Base-by-base conservation (phyloP, 2,797 vertebrate genomes). In the Sebastes iracundus region DNA sequence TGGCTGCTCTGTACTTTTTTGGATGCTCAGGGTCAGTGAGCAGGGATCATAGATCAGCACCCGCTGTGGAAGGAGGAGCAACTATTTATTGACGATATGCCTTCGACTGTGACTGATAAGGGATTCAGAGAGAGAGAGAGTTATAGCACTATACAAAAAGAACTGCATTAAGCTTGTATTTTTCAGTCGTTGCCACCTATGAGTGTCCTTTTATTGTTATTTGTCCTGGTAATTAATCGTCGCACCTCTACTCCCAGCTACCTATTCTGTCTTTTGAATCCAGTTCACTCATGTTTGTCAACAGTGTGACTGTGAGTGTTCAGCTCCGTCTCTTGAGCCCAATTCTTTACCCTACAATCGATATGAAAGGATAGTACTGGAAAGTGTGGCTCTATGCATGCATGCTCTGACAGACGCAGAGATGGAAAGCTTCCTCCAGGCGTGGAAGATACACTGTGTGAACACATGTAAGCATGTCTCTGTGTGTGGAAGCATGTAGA, bases 291-390 rank as follows among this genome's bases (percentile, higher is more conserved):
- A 20, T 88, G 87, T 91, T 88, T 87, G 89, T 90, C 88, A 85
- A 83, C 90, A 81, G 65, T n/a, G 78, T 81, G 83, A 90, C 74
- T 64, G 35, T 16, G 79, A 85, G 84, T 71, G 69, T 80, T 82
- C 64, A 35, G 62, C 77, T 71, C 6, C 28, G 2, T 91, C 90
- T 83, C 87, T 69, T 38, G 87, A 88, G 91, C 35, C 85, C 68
- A 67, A 82, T 88, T 91, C 86, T 89, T 88, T 75, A 88, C 77
- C 69, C 79, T 53, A 60, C 60, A 66, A 91, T 92, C 88, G n/a
- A 91, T 93, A 70, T 64, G 71, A 82, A 75, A 77, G 81, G 78
- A 82, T 58, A 28, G 73, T 68, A 77, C 77, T 35, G 60, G 74
- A 60, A 16, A 81, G 71, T 25, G 77, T 75, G 79, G 77, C 84